Base-by-base conservation (phyloP, 2,113 vertebrate species). In the Cyprinus carpio region DNA sequence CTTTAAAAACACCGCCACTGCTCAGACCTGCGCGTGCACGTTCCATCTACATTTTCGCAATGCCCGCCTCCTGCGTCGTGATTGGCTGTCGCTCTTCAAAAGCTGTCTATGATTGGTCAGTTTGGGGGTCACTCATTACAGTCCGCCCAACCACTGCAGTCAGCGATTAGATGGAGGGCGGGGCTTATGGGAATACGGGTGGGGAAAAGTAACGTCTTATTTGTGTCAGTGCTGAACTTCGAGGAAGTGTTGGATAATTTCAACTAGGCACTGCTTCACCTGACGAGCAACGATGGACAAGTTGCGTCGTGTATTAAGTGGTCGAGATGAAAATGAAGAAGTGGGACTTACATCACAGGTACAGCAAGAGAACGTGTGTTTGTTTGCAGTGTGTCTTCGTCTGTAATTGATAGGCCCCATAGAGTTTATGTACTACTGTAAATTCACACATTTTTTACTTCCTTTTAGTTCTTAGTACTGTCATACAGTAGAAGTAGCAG, bases 321-420 rank as follows among this genome's bases (percentile, higher is more conserved):
- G 98, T 15, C 95, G 95, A 87, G 98, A 99, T 1, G 97, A 94
- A 0, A 94, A 98, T 8, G 97, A 99, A 88, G 98, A 99, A 86
- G 90, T 95, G 77, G 97, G 96, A 3, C 93, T 99, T 56, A 97
- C 96, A 3, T 16, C 95, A 23, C 97, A 97, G 97, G 97, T 97
- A 91, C 7, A 43, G 2, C 37, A 18, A 18, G 34, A 43, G 6
- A 40, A 64, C 76, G 20, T 23, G 0, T 0, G n/a, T 69, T 84
- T 85, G 9, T 87, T 67, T 31, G 37, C 34, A 60, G 83, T 11
- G 5, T 9, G 69, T 0, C 0, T 88, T 82, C 11, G 83, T 92
- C 86, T 75, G 37, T 72, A 25, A 25, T 12, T 4, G 40, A 75
- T n/a, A 90, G 78, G 87, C 87, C 9, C 40, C n/a, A 37, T 20